Evolutionary conservation across 2,888 invertebrate species (phyloP), one percentile per base, ranked within the genome.

Genomic region (Pammene aurita): DNA sequence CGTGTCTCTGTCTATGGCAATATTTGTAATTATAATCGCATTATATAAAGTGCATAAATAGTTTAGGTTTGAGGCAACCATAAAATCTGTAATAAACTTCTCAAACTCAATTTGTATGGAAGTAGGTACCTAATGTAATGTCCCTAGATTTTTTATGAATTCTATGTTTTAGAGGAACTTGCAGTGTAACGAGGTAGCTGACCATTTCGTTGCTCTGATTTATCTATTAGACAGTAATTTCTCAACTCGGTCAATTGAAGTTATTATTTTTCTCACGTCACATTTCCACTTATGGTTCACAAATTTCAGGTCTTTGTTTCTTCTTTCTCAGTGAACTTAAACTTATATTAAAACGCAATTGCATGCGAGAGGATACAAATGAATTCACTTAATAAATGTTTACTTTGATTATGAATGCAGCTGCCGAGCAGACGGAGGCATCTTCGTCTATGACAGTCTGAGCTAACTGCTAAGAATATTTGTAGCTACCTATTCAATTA

Each of bases 311-410:
- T 34, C n/a, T 34, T 11, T 50, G 41, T 14, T 14, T 14, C 34
- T 57, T 67, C 41, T 42, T 42, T 16, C 34, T 52, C 18, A 13
- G 35, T 52, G 54, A 56, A 62, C 46, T 16, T 46, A 26, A n/a
- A n/a, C n/a, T n/a, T n/a, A n/a, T n/a, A n/a, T n/a, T n/a, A n/a
- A 48, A 48, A 46, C 35, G 55, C 62, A 56, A 54, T 62, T 67
- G 62, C 62, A 50, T 62, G 14, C 38, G 18, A 26, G 48, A 56
- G 42, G 16, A 63, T 63, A 68, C 52, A 63, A 68, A 68, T 68
- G 48, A 50, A 56, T 62, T 50, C 67, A 67, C 62, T 67, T 67
- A 56, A 62, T 67, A 63, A 63, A 35, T 63, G 57, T 63, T 68
- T 50, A 14, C 42, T 35, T 68, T 44, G 14, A 35, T 67, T 62